Evolutionary conservation across 1,140 invertebrate species (phyloP).

Genomic region (Drosophila arizonae): DNA sequence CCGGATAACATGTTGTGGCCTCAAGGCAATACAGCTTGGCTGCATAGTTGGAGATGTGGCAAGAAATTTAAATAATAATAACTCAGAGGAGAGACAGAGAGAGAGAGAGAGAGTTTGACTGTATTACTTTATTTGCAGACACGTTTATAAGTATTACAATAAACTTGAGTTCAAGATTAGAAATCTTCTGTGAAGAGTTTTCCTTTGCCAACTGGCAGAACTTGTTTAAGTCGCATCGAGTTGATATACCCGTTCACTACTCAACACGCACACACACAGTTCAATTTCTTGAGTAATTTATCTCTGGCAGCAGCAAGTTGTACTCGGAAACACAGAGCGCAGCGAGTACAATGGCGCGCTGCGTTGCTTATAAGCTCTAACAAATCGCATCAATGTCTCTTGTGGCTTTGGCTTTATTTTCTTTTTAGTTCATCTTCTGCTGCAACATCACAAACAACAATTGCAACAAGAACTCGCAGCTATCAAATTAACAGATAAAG

Average conservation of each 20-base stretch:
- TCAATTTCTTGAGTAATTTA: too few species aligned
- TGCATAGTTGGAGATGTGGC: not conserved
- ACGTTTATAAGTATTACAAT: too few species aligned
- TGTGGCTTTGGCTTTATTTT: slow-evolving; percentile 30
- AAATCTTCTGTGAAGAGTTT: too few species aligned
- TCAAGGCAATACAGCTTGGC: slow-evolving; percentile 20
- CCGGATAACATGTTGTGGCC: not conserved
- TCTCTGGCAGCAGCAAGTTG: too few species aligned
- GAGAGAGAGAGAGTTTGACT: too few species aligned
- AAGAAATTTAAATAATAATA: not conserved
- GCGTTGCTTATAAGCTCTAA: slow-evolving; percentile 35
- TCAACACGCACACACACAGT: too few species aligned
- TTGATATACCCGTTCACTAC: too few species aligned
- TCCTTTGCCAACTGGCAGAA: too few species aligned
- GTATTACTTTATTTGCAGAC: too few species aligned
- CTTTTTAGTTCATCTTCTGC: not conserved
- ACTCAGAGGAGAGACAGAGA: too few species aligned
- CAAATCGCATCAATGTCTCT: slow-evolving; percentile 46
- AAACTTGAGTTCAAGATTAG: too few species aligned
- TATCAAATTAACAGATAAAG: slow-evolving; percentile 56
- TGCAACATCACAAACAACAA: slow-evolving; percentile 20
- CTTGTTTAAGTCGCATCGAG: too few species aligned
- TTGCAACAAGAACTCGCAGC: slow-evolving; percentile 19
- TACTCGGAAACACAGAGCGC: slow-evolving; percentile 1
- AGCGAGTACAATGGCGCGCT: slow-evolving; percentile 18